phyloP scores from a whole-genome alignment of 2,797 vertebrate genomes.

The Premnoplex brunnescens region DNA sequence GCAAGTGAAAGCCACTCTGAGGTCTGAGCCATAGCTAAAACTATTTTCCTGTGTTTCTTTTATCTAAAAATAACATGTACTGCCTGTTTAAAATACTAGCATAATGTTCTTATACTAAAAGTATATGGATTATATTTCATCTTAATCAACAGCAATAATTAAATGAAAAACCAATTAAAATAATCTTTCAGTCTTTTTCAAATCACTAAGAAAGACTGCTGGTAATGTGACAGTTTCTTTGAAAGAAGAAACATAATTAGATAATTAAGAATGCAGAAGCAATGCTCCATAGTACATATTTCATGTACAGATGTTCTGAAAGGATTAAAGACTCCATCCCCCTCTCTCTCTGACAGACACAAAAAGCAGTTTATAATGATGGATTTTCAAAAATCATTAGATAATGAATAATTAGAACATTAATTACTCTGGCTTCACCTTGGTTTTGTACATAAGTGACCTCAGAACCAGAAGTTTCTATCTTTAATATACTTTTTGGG shows the following conservation, averaged over 20 bases:
- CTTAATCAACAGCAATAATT: not conserved
- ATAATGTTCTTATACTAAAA: not conserved
- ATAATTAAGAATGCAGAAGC: slow-evolving; percentile 37
- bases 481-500: not conserved
- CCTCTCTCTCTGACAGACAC: not conserved
- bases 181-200: not conserved
- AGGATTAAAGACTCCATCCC: slow-evolving; percentile 39
- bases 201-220: not conserved
- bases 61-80: not conserved
- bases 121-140: not conserved
- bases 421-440: slow-evolving; percentile 54
- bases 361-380: slow-evolving; percentile 33
- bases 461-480: not conserved
- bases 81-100: not conserved
- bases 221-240: not conserved
- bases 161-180: slow-evolving; percentile 3
- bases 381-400: slow-evolving; percentile 32
- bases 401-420: slow-evolving; percentile 40
- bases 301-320: slow-evolving; percentile 53
- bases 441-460: slow-evolving; percentile 7
- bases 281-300: not conserved
- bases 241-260: slow-evolving; percentile 10
- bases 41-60: not conserved
- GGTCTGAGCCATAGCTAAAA: not conserved
- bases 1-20: not conserved